Evolutionary conservation across 2,113 vertebrate species (phyloP).

Genomic region (Mastomys coucha): DNA sequence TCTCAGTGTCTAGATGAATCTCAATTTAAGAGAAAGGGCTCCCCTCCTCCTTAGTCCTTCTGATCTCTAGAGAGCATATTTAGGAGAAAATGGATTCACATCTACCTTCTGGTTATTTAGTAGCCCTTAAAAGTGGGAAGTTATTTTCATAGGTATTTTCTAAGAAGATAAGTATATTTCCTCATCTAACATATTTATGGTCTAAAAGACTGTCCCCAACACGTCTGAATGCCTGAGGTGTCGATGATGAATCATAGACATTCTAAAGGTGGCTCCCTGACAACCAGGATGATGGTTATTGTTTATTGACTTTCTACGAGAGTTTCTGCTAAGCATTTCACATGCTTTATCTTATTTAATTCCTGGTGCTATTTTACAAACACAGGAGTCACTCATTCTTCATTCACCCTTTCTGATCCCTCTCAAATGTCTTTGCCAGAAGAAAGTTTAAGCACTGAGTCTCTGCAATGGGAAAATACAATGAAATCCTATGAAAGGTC

Average conservation of each 20-base stretch:
- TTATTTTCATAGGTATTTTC: constrained; percentile 20
- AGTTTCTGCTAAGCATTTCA: background rate
- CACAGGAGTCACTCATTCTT: background rate
- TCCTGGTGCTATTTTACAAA: constrained; percentile 38
- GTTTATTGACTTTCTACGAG: background rate
- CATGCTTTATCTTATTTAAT: constrained; percentile 30
- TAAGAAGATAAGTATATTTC: constrained; percentile 36
- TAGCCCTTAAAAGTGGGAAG: background rate
- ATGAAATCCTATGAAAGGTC: background rate
- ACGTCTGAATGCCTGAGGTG: background rate
- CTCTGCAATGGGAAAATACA: background rate
- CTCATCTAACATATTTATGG: background rate
- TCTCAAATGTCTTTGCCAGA: constrained; percentile 5
- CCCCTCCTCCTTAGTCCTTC: background rate
- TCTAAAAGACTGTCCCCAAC: background rate
- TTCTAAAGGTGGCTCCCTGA: background rate
- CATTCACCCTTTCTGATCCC: background rate
- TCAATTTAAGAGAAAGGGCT: background rate
- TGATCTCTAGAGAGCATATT: background rate
- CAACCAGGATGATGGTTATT: background rate
- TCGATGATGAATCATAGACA: background rate
- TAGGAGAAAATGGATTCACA: background rate
- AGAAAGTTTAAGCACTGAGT: background rate
- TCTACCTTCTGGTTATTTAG: background rate
- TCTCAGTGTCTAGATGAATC: constrained; percentile 7